These are phyloP conservation scores for Physella acuta DNA, from an alignment of 1,140 invertebrate species.

Conservation along the genomic window DNA sequence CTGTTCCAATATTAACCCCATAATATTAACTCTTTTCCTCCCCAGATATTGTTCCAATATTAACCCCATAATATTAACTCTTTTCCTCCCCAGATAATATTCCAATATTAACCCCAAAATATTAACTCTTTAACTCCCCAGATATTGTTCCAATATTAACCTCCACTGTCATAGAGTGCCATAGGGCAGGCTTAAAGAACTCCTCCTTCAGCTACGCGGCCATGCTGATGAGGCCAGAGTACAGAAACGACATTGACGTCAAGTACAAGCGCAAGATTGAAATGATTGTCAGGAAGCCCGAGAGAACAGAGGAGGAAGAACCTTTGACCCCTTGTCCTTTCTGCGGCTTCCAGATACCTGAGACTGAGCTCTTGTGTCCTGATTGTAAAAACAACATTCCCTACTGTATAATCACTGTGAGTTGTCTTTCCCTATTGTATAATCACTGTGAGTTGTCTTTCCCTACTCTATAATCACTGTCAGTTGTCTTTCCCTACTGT, in stretches of 20 bases:
- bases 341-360: constrained; percentile 74
- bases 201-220: constrained; percentile 88
- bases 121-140: constrained; percentile 59
- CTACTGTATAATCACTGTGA: constrained; percentile 61
- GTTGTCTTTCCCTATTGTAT: no score
- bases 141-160: constrained; percentile 96
- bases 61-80: no score
- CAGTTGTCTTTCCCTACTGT: no score
- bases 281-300: constrained; percentile 75
- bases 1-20: no score
- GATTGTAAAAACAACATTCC: constrained; percentile 88
- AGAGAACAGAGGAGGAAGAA: constrained; percentile 63
- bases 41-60: constrained; percentile 93
- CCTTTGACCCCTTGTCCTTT: constrained; percentile 78
- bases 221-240: constrained; percentile 89
- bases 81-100: constrained; percentile 79
- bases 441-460: constrained; percentile 6
- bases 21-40: constrained; percentile 43
- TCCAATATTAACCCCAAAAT: no score
- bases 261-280: constrained; percentile 97
- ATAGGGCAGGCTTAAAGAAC: constrained; percentile 84
- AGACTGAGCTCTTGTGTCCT: constrained; percentile 78
- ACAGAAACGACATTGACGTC: constrained; percentile 78
- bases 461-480: no score
- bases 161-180: constrained; percentile 95